Conservation (phyloP, 2,113 vertebrate genomes). For the Salvelinus sp. region DNA sequence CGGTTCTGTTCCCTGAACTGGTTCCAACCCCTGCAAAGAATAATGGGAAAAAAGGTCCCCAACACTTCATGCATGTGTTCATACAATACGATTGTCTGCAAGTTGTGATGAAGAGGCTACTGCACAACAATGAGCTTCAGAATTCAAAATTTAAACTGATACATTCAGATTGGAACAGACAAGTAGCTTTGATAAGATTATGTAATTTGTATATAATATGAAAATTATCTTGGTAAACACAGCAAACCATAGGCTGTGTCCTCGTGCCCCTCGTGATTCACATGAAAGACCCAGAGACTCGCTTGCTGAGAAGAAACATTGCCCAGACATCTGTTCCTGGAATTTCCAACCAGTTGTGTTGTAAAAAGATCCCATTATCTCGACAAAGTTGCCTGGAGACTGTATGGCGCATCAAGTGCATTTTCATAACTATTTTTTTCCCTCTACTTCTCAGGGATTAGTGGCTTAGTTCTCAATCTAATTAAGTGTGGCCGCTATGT, state of each 20-base stretch:
- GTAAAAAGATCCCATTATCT: conserved; percentile 34
- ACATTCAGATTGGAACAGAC: conserved; percentile 19
- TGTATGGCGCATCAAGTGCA: conserved; percentile 54
- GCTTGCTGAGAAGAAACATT: conserved; percentile 35
- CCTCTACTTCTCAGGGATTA: conserved; percentile 34
- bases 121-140: conserved; percentile 10
- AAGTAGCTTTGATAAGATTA: conserved; percentile 14
- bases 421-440: conserved; percentile 27
- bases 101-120: background rate
- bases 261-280: background rate
- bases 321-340: conserved; percentile 54
- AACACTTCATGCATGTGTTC: conserved; percentile 1
- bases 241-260: conserved; percentile 11
- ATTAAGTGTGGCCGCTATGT: conserved; percentile 66
- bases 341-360: conserved; percentile 53
- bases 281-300: conserved; percentile 5
- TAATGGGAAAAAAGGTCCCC: conserved; percentile 19
- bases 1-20: too few relatives aligned
- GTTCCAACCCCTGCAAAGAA: background rate
- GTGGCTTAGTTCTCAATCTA: conserved; percentile 63
- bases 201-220: conserved; percentile 7
- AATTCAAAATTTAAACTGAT: conserved; percentile 6
- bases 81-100: too few relatives aligned
- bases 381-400: conserved; percentile 60
- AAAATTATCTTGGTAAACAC: conserved; percentile 32